Evolutionary conservation across 2,797 vertebrate species (phyloP), one percentile per base, ranked within the genome.

Genomic region (Acanthurus leucopareius): DNA sequence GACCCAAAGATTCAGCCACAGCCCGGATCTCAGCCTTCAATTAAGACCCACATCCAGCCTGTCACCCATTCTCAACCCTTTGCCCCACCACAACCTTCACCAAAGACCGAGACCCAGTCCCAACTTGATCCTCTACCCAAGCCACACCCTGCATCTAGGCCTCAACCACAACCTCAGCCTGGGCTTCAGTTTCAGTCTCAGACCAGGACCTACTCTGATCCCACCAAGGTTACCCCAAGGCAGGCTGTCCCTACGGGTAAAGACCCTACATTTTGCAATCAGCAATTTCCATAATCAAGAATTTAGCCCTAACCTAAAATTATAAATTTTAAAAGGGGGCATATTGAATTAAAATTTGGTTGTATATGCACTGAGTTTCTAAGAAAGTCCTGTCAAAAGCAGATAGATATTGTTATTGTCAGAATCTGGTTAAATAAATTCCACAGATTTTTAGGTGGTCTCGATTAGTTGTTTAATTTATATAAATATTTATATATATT

Each of bases 211-310:
- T 51, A 72, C 68, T 79, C 88, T 84, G 85, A 80, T 59, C 77
- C 88, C 65, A 84, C 78, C 84, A 87, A 79, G 86, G 80, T 84
- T 83, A 78, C 71, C 53, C 78, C 84, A 87, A 86, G 71, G 75
- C 89, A 84, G 79, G 28, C 77, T 74, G 69, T 68, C 48, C 66
- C 92, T 61, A 91, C 89, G 73, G 94, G 94, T 95, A 95, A 95
- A 93, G 79, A 86, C 85, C 79, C 80, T 73, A 71, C 62, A 70
- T 87, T 88, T 86, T 83, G 66, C 78, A 62, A 86, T 77, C 22
- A 80, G 62, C 47, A 83, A 83, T 80, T 64, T 59, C 75, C 10
- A 77, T 14, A 67, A 69, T 76, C 28, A 64, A 80, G 45, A 65
- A 67, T 82, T 35, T 65, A 75, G 52, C 83, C 10, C 2, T 35